These are phyloP conservation scores for Leiothrix lutea DNA, from an alignment of 2,113 vertebrate genomes.

Conservation along the genomic window DNA sequence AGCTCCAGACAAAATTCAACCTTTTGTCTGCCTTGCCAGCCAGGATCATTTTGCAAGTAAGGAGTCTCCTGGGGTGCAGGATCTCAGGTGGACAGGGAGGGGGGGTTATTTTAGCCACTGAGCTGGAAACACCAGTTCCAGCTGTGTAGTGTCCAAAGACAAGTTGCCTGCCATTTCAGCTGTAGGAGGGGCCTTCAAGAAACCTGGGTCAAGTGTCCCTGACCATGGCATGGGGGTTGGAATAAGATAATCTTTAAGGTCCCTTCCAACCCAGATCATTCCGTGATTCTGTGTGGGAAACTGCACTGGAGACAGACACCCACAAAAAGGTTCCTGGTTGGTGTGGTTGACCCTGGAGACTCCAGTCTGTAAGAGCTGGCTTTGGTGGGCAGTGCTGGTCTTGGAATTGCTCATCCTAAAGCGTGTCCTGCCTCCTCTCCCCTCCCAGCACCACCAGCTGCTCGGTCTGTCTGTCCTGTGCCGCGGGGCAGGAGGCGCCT, in stretches of 20 bases:
- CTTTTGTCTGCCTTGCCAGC: constrained; percentile 76
- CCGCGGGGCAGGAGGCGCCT: constrained; percentile 76
- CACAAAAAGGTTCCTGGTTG: not conserved
- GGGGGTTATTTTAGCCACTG: not conserved
- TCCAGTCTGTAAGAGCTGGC: not conserved
- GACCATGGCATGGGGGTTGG: not conserved
- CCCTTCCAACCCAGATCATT: not conserved
- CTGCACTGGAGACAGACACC: not conserved
- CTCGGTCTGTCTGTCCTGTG: constrained; percentile 71
- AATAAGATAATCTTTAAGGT: not conserved
- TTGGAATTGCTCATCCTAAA: not conserved
- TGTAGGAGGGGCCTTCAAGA: not conserved
- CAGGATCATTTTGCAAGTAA: constrained; percentile 87
- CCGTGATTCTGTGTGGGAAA: not conserved
- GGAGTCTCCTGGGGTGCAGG: not conserved
- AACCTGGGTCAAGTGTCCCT: not conserved
- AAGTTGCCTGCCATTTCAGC: not conserved
- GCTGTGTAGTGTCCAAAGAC: not conserved
- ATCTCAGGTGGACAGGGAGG: not conserved
- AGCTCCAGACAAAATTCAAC: constrained; percentile 71
- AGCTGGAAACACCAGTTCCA: not conserved
- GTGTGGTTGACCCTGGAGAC: not conserved
- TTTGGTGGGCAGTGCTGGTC: not conserved
- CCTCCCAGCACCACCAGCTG: constrained; percentile 75
- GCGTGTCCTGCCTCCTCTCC: not conserved